Evolutionary conservation across 2,888 invertebrate species (phyloP).

Genomic region (Venusia cambrica): DNA sequence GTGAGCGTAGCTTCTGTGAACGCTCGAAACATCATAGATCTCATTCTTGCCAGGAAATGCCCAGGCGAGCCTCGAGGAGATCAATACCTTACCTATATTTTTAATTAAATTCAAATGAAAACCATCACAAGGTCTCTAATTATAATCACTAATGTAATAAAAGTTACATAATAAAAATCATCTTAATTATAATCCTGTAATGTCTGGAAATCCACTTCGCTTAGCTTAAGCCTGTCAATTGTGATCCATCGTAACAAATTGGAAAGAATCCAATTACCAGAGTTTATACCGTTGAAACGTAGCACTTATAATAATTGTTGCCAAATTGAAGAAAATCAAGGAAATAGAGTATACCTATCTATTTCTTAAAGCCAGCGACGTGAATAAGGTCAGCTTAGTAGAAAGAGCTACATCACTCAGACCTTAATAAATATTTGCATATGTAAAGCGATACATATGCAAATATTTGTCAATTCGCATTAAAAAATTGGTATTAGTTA

Average conservation of each 20-base stretch:
- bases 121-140: too few relatives aligned
- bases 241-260: constrained; percentile 7
- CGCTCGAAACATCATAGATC: too few relatives aligned
- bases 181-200: background rate
- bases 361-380: constrained; percentile 8
- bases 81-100: too few relatives aligned
- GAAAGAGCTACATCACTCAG: background rate
- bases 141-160: too few relatives aligned
- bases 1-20: too few relatives aligned
- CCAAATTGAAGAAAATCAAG: constrained; percentile 25
- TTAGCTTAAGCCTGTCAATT: constrained; percentile 2
- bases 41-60: too few relatives aligned
- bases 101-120: too few relatives aligned
- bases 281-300: constrained; percentile 10
- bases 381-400: constrained; percentile 8
- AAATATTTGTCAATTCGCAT: too few relatives aligned
- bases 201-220: constrained; percentile 3
- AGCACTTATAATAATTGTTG: constrained; percentile 26
- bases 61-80: too few relatives aligned
- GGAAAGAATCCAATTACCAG: constrained; percentile 11
- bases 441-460: too few relatives aligned
- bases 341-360: constrained; percentile 18
- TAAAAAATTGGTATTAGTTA: too few relatives aligned
- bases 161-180: too few relatives aligned
- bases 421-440: background rate